phyloP scores from a whole-genome alignment of 1,140 invertebrate species.

The Euwallacea similis region DNA sequence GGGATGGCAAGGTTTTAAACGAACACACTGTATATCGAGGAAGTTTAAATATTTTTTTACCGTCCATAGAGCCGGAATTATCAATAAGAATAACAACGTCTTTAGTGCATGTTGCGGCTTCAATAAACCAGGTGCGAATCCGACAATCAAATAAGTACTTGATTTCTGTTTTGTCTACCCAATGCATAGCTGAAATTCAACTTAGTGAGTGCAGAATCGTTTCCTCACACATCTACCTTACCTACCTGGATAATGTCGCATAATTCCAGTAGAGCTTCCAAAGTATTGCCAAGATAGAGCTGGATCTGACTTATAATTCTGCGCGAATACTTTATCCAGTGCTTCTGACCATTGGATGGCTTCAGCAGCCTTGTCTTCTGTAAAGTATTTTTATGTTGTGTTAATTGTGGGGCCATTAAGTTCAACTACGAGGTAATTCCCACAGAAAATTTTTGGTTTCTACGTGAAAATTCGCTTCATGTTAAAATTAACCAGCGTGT shows the following conservation, averaged over 20 bases:
- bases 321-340: slow-evolving; percentile 80
- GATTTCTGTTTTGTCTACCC: slow-evolving; percentile 56
- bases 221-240: neutral
- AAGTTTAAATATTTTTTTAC: slow-evolving; percentile 52
- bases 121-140: slow-evolving; percentile 90
- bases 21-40: neutral
- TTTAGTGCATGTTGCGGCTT: slow-evolving; percentile 96
- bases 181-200: slow-evolving; percentile 55
- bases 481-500: too few relatives aligned
- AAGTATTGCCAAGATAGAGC: slow-evolving; percentile 96
- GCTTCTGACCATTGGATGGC: slow-evolving; percentile 85
- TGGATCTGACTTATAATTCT: slow-evolving; percentile 87
- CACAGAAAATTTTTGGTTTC: too few relatives aligned
- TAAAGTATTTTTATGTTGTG: slow-evolving; percentile 16
- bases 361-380: slow-evolving; percentile 64
- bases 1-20: too few relatives aligned
- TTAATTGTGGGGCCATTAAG: neutral
- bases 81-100: slow-evolving; percentile 96
- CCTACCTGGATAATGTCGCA: slow-evolving; percentile 82
- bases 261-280: slow-evolving; percentile 87
- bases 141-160: slow-evolving; percentile 81
- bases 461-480: too few relatives aligned
- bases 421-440: too few relatives aligned
- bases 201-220: neutral
- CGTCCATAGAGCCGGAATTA: slow-evolving; percentile 96